These are phyloP conservation scores for Dryomyza anilis DNA, from an alignment of 2,888 invertebrate genomes.

Conservation along the genomic window DNA sequence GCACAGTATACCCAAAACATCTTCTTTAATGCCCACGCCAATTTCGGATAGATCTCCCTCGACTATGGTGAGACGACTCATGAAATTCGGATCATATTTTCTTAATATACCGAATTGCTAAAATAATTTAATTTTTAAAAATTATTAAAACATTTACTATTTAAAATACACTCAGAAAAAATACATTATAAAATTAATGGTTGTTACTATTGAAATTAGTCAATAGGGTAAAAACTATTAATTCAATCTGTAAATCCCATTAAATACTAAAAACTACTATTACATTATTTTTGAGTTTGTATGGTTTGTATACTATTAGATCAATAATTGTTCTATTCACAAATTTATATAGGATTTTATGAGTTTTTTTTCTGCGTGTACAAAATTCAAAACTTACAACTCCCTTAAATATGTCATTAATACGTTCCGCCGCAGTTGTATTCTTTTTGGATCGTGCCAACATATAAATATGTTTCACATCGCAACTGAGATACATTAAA, in stretches of 20 bases:
- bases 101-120: slow-evolving; percentile 34
- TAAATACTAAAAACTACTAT: no score
- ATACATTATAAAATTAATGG: no score
- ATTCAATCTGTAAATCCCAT: no score
- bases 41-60: slow-evolving; percentile 41
- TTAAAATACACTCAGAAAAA: no score
- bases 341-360: no score
- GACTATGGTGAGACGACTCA: slow-evolving; percentile 38
- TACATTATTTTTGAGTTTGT: no score
- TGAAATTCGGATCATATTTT: slow-evolving; percentile 34
- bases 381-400: slow-evolving; percentile 27
- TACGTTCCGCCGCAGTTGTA: slow-evolving; percentile 31
- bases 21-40: slow-evolving; percentile 36
- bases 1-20: slow-evolving; percentile 33
- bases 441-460: slow-evolving; percentile 38
- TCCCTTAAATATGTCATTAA: slow-evolving; percentile 33
- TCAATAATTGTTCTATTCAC: no score
- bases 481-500: slow-evolving; percentile 36
- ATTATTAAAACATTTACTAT: no score
- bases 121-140: no score
- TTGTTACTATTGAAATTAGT: no score
- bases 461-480: slow-evolving; percentile 36
- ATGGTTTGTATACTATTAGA: background rate
- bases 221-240: no score
- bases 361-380: no score